Evolutionary conservation across 2,797 vertebrate genomes (phyloP), one percentile per base, ranked within the genome.

Genomic region (Choloepus didactylus): DNA sequence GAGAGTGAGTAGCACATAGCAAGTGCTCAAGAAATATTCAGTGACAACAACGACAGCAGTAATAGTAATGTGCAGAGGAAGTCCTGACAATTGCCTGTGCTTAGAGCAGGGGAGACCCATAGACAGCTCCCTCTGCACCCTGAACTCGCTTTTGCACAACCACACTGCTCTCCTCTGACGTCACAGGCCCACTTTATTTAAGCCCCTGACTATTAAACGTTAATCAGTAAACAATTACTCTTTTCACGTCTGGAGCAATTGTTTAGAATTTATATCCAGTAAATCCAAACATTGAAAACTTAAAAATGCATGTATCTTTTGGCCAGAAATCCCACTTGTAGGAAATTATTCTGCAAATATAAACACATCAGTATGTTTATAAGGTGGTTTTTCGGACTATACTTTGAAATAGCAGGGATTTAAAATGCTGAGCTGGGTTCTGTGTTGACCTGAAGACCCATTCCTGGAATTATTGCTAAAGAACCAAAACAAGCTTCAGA

Each of bases 211-310:
- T 1, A 2, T 54, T 79, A 29, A 44, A 49, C 62, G 38, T 82
- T 62, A 46, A 44, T 49, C 60, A 93, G 21, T 25, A 16, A 59
- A 51, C 80, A 72, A 38, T 38, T 44, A 41, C 15, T 21, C 0
- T 73, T 64, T 86, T 67, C 46, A 70, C 25, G 19, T 87, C 56
- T 77, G 56, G 2, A 91, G 15, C 54, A 75, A 1, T 81, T 91
- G 5, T 76, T 88, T 44, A 72, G 16, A 84, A 73, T 72, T 85
- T 87, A 15, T 87, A 62, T 3, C 38, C 19, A 75, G n/a, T 81
- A 73, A 83, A 46, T 92, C 12, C 83, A 87, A 93, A 91, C 16
- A 51, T 31, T 38, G 16, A 60, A 85, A 81, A 77, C 76, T 88
- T 69, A 54, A 80, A 89, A 80, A 44, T 82, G 29, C n/a, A 29